These are phyloP conservation scores for Distichodus sexfasciatus DNA, from an alignment of 2,797 vertebrate genomes.

Conservation along the genomic window DNA sequence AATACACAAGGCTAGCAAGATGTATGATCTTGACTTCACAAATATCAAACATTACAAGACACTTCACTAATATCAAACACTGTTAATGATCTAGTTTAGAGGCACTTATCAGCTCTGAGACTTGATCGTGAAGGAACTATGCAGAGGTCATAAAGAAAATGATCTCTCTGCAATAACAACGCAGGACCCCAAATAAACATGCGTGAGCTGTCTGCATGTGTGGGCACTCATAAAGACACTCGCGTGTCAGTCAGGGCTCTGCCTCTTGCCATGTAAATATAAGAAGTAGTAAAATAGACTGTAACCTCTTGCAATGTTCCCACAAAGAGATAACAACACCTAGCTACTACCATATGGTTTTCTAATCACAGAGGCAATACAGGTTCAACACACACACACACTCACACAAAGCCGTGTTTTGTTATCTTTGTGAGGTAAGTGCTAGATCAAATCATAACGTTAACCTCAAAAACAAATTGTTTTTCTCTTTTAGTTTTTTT, in stretches of 20 bases:
- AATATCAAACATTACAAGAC: no score
- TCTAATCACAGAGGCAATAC: conserved; percentile 44
- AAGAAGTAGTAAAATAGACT: conserved; percentile 51
- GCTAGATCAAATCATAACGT: no score
- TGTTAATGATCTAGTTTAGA: no score
- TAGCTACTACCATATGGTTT: conserved; percentile 58
- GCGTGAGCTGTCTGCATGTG: conserved; percentile 50
- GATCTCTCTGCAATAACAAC: conserved; percentile 40
- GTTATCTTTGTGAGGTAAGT: no score
- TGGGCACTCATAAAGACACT: conserved; percentile 61
- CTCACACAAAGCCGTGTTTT: conserved; percentile 18
- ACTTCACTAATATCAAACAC: no score
- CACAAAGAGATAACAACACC: conserved; percentile 35
- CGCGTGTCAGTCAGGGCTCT: conserved; percentile 47
- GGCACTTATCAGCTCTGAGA: conserved; percentile 7
- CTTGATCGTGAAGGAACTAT: conserved; percentile 2
- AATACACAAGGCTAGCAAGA: no score
- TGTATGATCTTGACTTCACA: no score
- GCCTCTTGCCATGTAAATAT: conserved; percentile 58
- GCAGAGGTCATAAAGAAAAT: conserved; percentile 41
- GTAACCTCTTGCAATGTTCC: conserved; percentile 38
- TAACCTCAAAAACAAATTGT: no score
- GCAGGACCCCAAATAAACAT: conserved; percentile 21
- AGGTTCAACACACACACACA: conserved; percentile 46
- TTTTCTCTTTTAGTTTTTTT: no score